These are phyloP conservation scores for Listrodromus nycthemerus DNA, from an alignment of 2,888 invertebrate genomes.

Conservation along the genomic window DNA sequence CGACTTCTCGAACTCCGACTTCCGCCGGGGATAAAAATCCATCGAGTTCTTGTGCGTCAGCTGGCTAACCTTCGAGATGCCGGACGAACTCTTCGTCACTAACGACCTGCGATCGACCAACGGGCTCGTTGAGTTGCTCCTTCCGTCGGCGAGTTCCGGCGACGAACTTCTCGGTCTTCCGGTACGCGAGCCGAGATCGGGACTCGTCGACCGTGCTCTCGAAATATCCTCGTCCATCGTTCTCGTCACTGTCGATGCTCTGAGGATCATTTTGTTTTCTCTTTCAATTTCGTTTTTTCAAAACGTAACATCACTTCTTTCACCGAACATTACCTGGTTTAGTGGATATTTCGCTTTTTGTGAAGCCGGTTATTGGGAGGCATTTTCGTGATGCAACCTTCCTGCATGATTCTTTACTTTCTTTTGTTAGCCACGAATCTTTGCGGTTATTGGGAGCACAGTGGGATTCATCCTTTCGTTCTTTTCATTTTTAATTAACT, in stretches of 20 bases:
- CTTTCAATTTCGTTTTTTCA: constrained; percentile 1
- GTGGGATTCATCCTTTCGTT: constrained; percentile 6
- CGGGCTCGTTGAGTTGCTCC: constrained; percentile 22
- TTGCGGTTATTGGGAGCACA: constrained; percentile 61
- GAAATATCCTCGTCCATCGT: constrained; percentile 53
- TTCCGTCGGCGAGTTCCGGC: constrained; percentile 28
- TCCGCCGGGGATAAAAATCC: constrained; percentile 64
- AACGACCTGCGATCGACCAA: constrained; percentile 10
- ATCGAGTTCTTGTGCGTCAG: constrained; percentile 53
- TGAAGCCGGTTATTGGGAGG: constrained; percentile 60
- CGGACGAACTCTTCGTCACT: constrained; percentile 23
- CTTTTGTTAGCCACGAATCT: constrained; percentile 57
- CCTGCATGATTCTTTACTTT: constrained; percentile 36
- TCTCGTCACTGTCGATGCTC: constrained; percentile 60
- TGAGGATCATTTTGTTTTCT: constrained; percentile 58
- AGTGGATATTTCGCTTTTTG: constrained; percentile 49
- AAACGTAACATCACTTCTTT: constrained; percentile 26
- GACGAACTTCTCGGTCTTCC: constrained; percentile 31
- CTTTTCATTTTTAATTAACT: constrained; percentile 8
- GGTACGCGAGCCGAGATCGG: constrained; percentile 22
- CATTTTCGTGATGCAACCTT: constrained; percentile 36
- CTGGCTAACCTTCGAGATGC: constrained; percentile 63
- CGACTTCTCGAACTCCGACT: constrained; percentile 68
- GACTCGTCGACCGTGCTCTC: constrained; percentile 51
- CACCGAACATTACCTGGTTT: constrained; percentile 54